Evolutionary conservation across 2,797 vertebrate genomes (phyloP).

Genomic region (Thunnus albacares): DNA sequence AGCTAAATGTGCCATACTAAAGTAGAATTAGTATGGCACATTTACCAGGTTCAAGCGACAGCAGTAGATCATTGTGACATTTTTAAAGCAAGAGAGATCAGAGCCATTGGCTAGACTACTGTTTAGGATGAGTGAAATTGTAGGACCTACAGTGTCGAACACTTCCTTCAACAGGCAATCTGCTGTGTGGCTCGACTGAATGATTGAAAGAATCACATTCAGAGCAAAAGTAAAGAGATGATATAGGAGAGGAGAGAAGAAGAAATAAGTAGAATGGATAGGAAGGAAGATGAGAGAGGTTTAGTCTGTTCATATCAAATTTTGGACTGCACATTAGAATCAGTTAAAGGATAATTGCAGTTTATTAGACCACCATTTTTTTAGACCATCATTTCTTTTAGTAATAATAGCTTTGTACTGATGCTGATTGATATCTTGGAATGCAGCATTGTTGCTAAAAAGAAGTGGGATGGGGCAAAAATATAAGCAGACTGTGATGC

Average conservation of each 20-base stretch:
- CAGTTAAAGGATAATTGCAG: not conserved
- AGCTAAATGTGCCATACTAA: too few relatives aligned
- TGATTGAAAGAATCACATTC: conserved; percentile 50
- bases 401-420: not conserved
- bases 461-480: not conserved
- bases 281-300: conserved; percentile 12
- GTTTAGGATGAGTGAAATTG: too few relatives aligned
- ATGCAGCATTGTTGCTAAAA: not conserved
- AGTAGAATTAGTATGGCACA: too few relatives aligned
- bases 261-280: conserved; percentile 6
- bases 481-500: not conserved
- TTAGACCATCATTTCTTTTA: not conserved
- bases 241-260: conserved; percentile 21
- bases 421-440: conserved; percentile 14
- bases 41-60: too few relatives aligned
- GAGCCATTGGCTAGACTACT: too few relatives aligned
- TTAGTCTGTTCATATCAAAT: conserved; percentile 21
- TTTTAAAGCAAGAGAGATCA: too few relatives aligned
- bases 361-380: conserved; percentile 19
- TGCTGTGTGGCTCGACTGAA: conserved; percentile 38
- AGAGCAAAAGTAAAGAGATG: conserved; percentile 34
- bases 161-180: too few relatives aligned
- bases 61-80: too few relatives aligned
- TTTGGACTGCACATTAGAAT: conserved; percentile 2
- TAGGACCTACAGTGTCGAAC: too few relatives aligned